Base-by-base conservation (phyloP, 1,140 invertebrate species). In the Brachionus asplanchnoidis region DNA sequence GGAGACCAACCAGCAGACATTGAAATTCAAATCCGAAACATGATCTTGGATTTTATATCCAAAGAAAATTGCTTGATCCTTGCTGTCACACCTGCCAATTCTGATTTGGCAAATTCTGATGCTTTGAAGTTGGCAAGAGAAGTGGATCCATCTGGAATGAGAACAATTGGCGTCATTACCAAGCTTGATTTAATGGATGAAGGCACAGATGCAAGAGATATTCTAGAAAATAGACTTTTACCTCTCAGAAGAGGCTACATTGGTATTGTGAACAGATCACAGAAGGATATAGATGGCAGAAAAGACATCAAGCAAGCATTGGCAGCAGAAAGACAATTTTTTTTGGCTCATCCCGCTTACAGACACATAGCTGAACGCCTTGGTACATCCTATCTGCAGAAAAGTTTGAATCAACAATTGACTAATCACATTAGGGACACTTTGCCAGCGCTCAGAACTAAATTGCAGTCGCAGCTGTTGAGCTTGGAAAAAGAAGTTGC, bases 171-270 rank as follows among this genome's bases (percentile, higher is more conserved):
- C 89, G 98, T 99, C 12, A 96, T 99, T 84, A 99, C 98, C 65
- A 99, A 99, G 90, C 91, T 99, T 78, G 98, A 99, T 93, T 92
- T 99, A 88, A 99, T 99, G 97, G 98, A 99, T 89, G 96, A 99
- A 88, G 98, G 98, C 40, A 99, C 97, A 36, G 97, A 99, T 92
- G 97, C 97, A 11, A 92, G 95, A 79, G 97, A 99, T 87, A 95
- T 99, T 86, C 91, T 99, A 84, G 97, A 99, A 90, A 99, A 99
- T 91, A 97, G 96, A 90, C 90, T 99, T 77, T 91, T 99, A 84
- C 97, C 97, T 4, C 91, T 99, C 73, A 92, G 97, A 85, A 92
- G 98, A 88, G 91, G 91, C 9, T 98, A 98, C 88, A 96, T 99
- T 87, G 97, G 97, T 87, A 97, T 99, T 8, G 96, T 99, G 4